Conservation (phyloP, 2,888 invertebrate genomes). For the Amiota minor region DNA sequence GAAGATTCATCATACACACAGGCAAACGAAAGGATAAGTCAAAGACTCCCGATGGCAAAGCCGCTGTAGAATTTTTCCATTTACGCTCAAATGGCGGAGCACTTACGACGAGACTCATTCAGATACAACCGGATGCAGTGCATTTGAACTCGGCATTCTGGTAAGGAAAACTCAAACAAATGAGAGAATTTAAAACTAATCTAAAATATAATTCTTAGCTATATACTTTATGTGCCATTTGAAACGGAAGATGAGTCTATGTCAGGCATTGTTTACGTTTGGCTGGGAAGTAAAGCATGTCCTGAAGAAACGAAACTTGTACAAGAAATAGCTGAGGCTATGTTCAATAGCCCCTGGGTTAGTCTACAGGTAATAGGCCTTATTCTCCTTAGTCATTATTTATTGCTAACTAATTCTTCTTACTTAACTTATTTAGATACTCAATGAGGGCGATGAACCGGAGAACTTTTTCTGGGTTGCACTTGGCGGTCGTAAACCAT, state of each 20-base stretch:
- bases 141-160: constrained; percentile 95
- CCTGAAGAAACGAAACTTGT: constrained; percentile 89
- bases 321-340: constrained; percentile 93
- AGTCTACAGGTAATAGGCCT: constrained; percentile 80
- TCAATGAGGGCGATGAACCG: constrained; percentile 95
- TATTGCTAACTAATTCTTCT: neutral
- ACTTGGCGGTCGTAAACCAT: constrained; percentile 91
- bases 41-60: constrained; percentile 72
- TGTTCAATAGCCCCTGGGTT: constrained; percentile 89
- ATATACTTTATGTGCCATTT: constrained; percentile 93
- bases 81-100: constrained; percentile 96
- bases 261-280: constrained; percentile 94
- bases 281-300: constrained; percentile 91
- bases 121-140: constrained; percentile 88
- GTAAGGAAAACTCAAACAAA: constrained; percentile 75
- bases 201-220: constrained; percentile 76
- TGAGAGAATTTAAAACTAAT: neutral
- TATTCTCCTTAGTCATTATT: neutral
- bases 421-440: constrained; percentile 75
- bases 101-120: constrained; percentile 92
- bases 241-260: constrained; percentile 85
- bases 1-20: constrained; percentile 92
- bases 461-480: constrained; percentile 99
- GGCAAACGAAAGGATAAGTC: constrained; percentile 82
- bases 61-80: constrained; percentile 92